These are phyloP conservation scores for Pseudococcus viburni DNA, from an alignment of 2,888 invertebrate genomes.

Conservation along the genomic window DNA sequence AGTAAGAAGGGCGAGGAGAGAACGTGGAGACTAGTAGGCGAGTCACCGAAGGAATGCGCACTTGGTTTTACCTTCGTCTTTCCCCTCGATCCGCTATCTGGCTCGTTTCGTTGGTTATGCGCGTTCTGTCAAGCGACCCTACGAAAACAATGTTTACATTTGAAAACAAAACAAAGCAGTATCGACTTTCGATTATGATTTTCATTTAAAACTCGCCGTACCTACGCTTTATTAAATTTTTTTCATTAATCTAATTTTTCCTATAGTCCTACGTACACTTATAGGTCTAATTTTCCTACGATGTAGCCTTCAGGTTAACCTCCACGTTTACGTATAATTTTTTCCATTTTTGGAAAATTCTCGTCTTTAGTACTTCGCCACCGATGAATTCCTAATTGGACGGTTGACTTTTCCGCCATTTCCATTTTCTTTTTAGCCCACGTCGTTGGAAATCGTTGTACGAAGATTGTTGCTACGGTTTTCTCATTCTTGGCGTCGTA, in stretches of 20 bases:
- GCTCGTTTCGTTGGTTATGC: conserved; percentile 42
- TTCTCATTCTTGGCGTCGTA: conserved; percentile 16
- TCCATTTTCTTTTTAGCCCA: background rate
- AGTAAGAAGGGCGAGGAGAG: conserved; percentile 56
- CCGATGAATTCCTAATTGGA: conserved; percentile 9
- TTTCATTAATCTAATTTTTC: background rate
- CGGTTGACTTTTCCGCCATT: background rate
- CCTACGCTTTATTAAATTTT: background rate
- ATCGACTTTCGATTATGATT: conserved; percentile 49
- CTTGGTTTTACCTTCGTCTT: conserved; percentile 32
- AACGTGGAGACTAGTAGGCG: conserved; percentile 65
- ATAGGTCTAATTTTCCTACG: too few relatives aligned
- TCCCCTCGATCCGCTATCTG: conserved; percentile 1
- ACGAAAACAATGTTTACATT: conserved; percentile 54
- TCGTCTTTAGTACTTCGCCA: background rate
- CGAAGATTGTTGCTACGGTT: background rate
- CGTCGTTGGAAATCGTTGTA: background rate
- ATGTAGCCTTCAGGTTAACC: too few relatives aligned
- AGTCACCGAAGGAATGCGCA: conserved; percentile 66
- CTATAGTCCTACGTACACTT: background rate
- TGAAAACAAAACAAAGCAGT: conserved; percentile 56
- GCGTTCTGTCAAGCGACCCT: conserved; percentile 56
- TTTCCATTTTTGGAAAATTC: background rate
- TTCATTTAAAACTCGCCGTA: conserved; percentile 17
- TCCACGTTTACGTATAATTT: too few relatives aligned